A percentile compares a stretch with the other conserved stretches of the same genome.
Evolutionary conservation across 2,797 vertebrate genomes (phyloP).

Genomic region (Ptychobarbus kaznakovi): DNA sequence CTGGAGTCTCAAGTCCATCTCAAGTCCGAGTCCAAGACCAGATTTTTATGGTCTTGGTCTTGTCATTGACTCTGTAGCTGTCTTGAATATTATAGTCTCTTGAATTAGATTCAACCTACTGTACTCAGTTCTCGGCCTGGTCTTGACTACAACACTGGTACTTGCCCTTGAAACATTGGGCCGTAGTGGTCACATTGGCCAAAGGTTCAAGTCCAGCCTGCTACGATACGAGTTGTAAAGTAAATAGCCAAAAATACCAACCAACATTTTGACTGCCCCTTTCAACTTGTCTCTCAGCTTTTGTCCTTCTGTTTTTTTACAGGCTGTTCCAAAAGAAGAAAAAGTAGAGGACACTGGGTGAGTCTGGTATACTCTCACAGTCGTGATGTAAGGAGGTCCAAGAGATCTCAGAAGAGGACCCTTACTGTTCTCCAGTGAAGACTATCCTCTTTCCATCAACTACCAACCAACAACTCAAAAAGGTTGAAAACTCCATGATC

Average conservation of each 20-base stretch:
- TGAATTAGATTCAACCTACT: background rate
- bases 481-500: slow-evolving; percentile 60
- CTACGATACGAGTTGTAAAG: background rate
- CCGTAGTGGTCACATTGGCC: too few relatives aligned
- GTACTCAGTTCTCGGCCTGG: background rate
- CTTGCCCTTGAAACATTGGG: background rate
- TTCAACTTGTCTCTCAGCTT: slow-evolving; percentile 67
- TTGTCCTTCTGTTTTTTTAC: slow-evolving; percentile 53
- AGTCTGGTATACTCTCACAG: slow-evolving; percentile 55
- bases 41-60: background rate
- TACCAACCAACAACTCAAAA: slow-evolving; percentile 62
- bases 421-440: slow-evolving; percentile 62
- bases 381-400: slow-evolving; percentile 50
- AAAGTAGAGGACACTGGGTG: slow-evolving; percentile 63
- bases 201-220: background rate
- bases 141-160: background rate
- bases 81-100: background rate
- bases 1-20: background rate
- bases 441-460: slow-evolving; percentile 66
- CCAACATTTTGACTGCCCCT: background rate
- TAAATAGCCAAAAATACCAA: background rate
- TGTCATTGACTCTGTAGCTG: background rate
- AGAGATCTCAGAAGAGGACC: slow-evolving; percentile 47
- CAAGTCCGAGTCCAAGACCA: background rate
- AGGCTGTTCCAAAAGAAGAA: slow-evolving; percentile 81